Evolutionary conservation across 1,140 invertebrate species (phyloP).

Genomic region (Metopolophium dirhodum): DNA sequence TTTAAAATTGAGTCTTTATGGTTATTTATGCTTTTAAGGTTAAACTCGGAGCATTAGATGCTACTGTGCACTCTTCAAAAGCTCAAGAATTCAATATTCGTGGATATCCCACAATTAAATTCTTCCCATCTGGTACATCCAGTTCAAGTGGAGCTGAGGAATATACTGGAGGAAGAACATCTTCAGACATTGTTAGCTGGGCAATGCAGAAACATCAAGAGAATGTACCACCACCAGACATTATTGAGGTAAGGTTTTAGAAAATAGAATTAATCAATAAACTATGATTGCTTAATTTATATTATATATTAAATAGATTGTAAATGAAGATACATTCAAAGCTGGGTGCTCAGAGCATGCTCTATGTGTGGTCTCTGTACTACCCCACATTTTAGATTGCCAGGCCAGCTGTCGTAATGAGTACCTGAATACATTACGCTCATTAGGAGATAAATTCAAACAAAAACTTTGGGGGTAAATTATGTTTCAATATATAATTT

Average conservation of each 20-base stretch:
- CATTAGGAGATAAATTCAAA: constrained; percentile 91
- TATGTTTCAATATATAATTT: not conserved
- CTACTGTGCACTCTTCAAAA: constrained; percentile 86
- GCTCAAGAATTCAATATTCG: constrained; percentile 80
- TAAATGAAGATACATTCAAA: constrained; percentile 72
- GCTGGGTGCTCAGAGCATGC: constrained; percentile 83
- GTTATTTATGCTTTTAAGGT: constrained; percentile 65
- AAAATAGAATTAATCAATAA: not conserved
- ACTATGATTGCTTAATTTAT: not conserved
- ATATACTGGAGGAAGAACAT: constrained; percentile 89
- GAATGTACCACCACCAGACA: constrained; percentile 87
- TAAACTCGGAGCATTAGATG: constrained; percentile 95
- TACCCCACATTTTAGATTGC: constrained; percentile 98
- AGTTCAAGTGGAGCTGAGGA: constrained; percentile 73
- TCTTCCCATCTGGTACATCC: constrained; percentile 86
- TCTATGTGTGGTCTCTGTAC: constrained; percentile 90
- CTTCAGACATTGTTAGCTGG: constrained; percentile 90
- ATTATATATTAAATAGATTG: constrained; percentile 63
- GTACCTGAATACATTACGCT: constrained; percentile 79
- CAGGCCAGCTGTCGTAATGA: constrained; percentile 91
- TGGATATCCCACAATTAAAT: constrained; percentile 98
- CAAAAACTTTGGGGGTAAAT: constrained; percentile 91
- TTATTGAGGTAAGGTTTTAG: constrained; percentile 71
- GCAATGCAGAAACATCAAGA: constrained; percentile 85
- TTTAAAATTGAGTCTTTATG: not conserved